Conservation (phyloP, 2,113 vertebrate genomes). For the Monarcha castaneiventris region DNA sequence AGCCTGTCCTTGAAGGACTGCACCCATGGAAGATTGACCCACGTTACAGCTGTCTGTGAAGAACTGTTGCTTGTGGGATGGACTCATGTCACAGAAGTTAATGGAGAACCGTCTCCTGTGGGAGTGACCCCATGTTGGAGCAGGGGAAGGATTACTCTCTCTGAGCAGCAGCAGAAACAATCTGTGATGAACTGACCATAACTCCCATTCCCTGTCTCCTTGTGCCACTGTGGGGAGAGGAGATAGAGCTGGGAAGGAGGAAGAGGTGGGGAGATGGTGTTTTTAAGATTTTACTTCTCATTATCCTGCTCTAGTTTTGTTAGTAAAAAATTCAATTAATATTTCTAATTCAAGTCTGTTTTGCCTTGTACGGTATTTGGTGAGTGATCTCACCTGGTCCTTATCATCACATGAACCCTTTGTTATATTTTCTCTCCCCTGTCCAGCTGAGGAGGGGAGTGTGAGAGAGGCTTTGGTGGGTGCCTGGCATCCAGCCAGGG, state of each 20-base stretch:
- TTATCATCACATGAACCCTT: not conserved
- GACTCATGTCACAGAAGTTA: not conserved
- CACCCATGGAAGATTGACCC: not conserved
- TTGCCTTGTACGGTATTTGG: accelerated
- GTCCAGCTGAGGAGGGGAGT: not conserved
- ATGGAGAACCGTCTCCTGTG: not conserved
- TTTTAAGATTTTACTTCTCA: not conserved
- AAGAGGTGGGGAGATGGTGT: too few relatives aligned
- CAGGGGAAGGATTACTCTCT: not conserved
- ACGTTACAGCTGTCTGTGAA: not conserved
- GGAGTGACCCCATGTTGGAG: accelerated
- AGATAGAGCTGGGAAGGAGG: not conserved
- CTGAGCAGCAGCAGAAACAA: not conserved
- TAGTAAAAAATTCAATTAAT: not conserved
- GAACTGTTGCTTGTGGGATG: not conserved
- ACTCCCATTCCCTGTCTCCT: not conserved
- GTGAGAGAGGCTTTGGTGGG: not conserved
- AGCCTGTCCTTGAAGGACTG: not conserved
- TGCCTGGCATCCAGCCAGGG: not conserved
- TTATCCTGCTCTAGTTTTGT: not conserved
- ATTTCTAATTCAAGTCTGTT: not conserved
- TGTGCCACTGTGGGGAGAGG: not conserved
- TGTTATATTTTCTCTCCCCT: not conserved
- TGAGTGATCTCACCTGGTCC: not conserved
- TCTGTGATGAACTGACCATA: not conserved